Evolutionary conservation across 2,888 invertebrate genomes (phyloP).

Genomic region (Xanthia icteritia): DNA sequence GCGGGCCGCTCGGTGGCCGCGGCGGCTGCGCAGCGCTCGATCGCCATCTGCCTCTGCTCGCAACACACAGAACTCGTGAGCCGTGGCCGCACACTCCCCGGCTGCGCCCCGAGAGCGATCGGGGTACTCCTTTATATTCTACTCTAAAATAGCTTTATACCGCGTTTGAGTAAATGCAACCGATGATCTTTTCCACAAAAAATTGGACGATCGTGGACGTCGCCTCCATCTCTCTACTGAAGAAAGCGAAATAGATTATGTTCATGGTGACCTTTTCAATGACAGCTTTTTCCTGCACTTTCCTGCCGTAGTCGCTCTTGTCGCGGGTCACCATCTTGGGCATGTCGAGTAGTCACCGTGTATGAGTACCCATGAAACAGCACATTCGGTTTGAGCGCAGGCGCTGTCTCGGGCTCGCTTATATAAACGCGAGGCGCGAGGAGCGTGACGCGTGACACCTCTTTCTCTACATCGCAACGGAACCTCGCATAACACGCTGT

Average conservation of each 20-base stretch:
- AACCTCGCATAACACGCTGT: conserved; percentile 48
- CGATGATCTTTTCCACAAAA: conserved; percentile 35
- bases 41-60: conserved; percentile 84
- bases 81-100: not conserved
- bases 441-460: conserved; percentile 61
- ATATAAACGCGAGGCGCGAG: conserved; percentile 65
- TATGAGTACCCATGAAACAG: conserved; percentile 66
- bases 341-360: conserved; percentile 70
- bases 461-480: conserved; percentile 37
- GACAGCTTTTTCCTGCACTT: conserved; percentile 80
- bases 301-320: conserved; percentile 76
- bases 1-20: conserved; percentile 54
- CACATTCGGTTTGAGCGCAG: conserved; percentile 59
- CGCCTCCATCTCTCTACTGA: conserved; percentile 53
- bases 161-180: conserved; percentile 39
- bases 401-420: conserved; percentile 57
- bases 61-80: conserved; percentile 48
- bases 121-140: not conserved
- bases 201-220: conserved; percentile 36
- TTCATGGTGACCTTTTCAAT: conserved; percentile 77
- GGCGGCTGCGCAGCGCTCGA: conserved; percentile 72
- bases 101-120: not conserved
- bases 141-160: conserved; percentile 37
- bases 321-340: conserved; percentile 78
- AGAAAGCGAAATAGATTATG: conserved; percentile 44